Percentiles rank a stretch among this genome's conserved stretches.
phyloP scores from a whole-genome alignment of 2,797 vertebrate species.

The Leucoraja ocellata region DNA sequence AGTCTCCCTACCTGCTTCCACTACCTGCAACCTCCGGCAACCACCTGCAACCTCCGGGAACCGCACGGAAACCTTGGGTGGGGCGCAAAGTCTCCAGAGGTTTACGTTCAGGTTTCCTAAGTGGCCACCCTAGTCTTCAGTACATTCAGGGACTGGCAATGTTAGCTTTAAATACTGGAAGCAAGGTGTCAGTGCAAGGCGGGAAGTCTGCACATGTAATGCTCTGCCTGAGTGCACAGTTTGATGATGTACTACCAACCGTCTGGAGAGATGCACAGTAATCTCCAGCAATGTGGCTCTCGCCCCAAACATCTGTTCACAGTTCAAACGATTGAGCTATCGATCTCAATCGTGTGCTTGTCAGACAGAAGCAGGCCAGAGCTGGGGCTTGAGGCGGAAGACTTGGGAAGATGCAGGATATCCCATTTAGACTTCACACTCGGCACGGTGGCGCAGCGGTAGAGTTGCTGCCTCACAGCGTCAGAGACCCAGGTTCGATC shows the following conservation, averaged over 20 bases:
- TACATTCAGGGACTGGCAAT: not conserved
- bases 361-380: not conserved
- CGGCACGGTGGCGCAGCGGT: no score
- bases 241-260: not conserved
- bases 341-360: not conserved
- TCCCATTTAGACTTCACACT: no score
- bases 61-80: no score
- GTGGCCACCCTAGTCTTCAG: not conserved
- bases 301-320: not conserved
- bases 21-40: no score
- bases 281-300: not conserved
- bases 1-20: no score
- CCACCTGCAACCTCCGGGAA: no score
- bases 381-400: not conserved
- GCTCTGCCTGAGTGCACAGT: no score
- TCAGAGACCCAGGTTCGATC: no score
- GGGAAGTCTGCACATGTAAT: not conserved
- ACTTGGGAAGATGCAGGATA: not conserved
- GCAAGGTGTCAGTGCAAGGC: no score
- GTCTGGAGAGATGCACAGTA: not conserved
- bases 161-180: not conserved
- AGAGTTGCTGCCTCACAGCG: no score
- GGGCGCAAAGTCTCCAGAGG: no score
- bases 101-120: no score
- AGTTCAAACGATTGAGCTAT: not conserved